Conservation (phyloP, 2,113 vertebrate genomes). For the Tenebrosternarchus preto region DNA sequence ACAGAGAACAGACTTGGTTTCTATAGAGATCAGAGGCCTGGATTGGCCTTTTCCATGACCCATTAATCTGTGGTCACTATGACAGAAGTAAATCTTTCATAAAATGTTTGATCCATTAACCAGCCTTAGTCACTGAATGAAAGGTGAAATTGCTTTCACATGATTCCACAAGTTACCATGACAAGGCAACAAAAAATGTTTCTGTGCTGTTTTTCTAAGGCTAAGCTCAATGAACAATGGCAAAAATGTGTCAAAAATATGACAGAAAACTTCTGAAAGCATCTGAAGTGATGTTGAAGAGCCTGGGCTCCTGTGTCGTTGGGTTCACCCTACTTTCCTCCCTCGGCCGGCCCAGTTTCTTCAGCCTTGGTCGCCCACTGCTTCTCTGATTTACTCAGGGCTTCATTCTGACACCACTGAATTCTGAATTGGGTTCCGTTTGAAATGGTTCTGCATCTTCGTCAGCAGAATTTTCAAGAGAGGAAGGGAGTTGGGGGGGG, state of each 20-base stretch:
- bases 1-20: conserved; percentile 36
- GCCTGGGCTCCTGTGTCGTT: no score
- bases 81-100: conserved; percentile 8
- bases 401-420: conserved; percentile 39
- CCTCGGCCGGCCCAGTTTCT: no score
- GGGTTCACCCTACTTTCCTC: no score
- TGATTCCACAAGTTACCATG: no score
- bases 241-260: no score
- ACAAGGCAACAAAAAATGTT: neutral
- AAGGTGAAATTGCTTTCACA: neutral
- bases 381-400: conserved; percentile 47
- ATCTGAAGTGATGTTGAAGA: neutral
- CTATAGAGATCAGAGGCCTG: conserved; percentile 19
- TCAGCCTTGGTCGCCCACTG: neutral
- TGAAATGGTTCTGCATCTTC: conserved; percentile 40
- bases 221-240: no score
- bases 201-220: no score
- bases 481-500: conserved; percentile 16
- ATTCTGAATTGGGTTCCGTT: conserved; percentile 37
- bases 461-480: conserved; percentile 54
- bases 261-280: no score
- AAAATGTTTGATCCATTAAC: neutral
- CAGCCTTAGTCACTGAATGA: neutral
- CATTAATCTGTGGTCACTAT: conserved; percentile 12
- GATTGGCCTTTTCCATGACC: conserved; percentile 16